These are phyloP conservation scores for Edolisoma coerulescens DNA, from an alignment of 2,113 vertebrate species.

Conservation along the genomic window DNA sequence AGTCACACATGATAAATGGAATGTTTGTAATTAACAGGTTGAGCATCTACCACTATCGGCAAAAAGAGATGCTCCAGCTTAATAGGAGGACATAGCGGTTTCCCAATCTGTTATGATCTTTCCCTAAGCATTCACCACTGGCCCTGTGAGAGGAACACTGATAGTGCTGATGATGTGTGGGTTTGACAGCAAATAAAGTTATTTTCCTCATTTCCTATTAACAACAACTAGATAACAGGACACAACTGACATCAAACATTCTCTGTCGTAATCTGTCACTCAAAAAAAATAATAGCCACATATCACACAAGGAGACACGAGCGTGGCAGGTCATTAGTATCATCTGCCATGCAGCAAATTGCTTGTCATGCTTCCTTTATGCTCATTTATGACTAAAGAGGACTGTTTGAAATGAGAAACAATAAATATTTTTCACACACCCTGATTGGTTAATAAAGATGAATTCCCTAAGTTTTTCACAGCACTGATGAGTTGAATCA, in stretches of 20 bases:
- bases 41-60: background rate
- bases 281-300: conserved; percentile 12
- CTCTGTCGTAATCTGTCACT: conserved; percentile 38
- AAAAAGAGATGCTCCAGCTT: background rate
- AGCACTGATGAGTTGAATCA: background rate
- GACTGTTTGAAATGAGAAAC: conserved; percentile 10
- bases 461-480: background rate
- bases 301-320: conserved; percentile 37
- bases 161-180: background rate
- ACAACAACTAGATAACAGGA: background rate
- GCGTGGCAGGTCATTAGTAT: conserved; percentile 67
- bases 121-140: background rate
- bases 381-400: conserved; percentile 62
- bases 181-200: background rate
- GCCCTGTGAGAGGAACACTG: background rate
- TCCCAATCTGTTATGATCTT: background rate
- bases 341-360: conserved; percentile 67
- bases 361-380: conserved; percentile 71
- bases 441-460: conserved; percentile 2
- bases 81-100: background rate
- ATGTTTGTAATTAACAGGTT: background rate
- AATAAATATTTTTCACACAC: conserved; percentile 50
- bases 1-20: background rate
- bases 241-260: conserved; percentile 11
- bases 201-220: conserved; percentile 4